Evolutionary conservation across 2,113 vertebrate genomes (phyloP).

Genomic region (Blennius ocellaris): DNA sequence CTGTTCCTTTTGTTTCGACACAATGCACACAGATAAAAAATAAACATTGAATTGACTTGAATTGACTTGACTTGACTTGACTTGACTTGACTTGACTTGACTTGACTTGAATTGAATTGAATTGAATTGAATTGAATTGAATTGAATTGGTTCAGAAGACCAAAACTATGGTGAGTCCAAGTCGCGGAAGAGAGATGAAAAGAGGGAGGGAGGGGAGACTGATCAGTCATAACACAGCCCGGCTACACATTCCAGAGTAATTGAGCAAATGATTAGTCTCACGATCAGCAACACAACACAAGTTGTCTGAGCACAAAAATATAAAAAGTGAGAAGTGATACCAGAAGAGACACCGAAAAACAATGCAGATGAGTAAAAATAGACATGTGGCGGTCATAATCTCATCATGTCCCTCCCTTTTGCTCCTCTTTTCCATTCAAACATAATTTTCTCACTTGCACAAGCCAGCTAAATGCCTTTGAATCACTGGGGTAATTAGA

Average conservation of each 20-base stretch:
- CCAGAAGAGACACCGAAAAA: constrained; percentile 5
- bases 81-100: not conserved
- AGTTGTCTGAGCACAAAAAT: constrained; percentile 83
- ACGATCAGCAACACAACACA: constrained; percentile 84
- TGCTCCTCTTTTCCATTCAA: constrained; percentile 40
- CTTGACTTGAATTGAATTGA: not conserved
- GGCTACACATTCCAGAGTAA: constrained; percentile 86
- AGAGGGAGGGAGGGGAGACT: constrained; percentile 52
- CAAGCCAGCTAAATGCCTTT: constrained; percentile 61
- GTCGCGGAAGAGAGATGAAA: constrained; percentile 49
- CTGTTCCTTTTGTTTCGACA: not conserved
- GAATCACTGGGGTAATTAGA: constrained; percentile 69
- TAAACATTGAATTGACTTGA: not conserved
- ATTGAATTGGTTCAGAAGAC: not conserved
- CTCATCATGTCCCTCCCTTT: constrained; percentile 35
- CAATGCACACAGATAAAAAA: not conserved
- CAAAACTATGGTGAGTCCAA: constrained; percentile 7
- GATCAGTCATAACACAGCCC: constrained; percentile 84
- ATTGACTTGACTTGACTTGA: not conserved
- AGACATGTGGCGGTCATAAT: constrained; percentile 77
- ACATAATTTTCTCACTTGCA: constrained; percentile 58
- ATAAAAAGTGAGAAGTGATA: constrained; percentile 69
- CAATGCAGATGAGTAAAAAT: constrained; percentile 37
- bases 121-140: not conserved
- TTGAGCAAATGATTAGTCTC: constrained; percentile 87